Evolutionary conservation across 2,113 vertebrate genomes (phyloP).

Genomic region (Coracopsis vasa): DNA sequence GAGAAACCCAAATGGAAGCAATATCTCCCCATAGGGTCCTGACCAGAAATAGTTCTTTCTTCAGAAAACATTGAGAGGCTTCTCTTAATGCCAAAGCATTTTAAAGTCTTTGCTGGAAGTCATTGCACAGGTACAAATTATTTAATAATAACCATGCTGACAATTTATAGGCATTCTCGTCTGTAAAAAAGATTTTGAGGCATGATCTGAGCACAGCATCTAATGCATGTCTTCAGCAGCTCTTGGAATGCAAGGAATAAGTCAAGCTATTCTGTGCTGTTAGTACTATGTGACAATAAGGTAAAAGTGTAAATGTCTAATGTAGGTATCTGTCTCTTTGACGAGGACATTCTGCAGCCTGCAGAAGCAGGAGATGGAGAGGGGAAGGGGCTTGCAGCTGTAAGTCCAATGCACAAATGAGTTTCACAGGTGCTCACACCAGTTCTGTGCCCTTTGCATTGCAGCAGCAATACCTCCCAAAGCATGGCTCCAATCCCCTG

Average conservation of each 20-base stretch:
- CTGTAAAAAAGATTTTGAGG: neutral
- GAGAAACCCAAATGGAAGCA: neutral
- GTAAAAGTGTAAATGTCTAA: neutral
- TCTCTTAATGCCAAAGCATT: neutral
- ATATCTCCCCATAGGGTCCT: neutral
- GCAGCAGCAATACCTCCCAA: neutral
- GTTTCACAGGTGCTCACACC: neutral
- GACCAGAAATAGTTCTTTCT: neutral
- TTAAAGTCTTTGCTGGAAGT: slow-evolving; percentile 12
- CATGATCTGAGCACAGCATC: neutral
- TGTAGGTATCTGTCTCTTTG: neutral
- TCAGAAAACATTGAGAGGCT: neutral
- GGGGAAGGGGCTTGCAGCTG: neutral
- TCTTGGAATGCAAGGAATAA: neutral
- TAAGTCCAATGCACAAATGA: neutral
- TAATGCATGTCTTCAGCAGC: neutral
- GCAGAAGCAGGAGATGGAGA: neutral
- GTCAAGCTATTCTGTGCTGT: neutral
- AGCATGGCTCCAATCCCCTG: neutral
- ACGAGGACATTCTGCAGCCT: neutral
- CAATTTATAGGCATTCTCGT: neutral
- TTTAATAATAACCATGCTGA: neutral
- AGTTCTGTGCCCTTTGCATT: neutral
- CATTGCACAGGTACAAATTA: neutral
- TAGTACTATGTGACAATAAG: neutral